These are phyloP conservation scores for Conchocele bisecta DNA, from an alignment of 2,888 invertebrate species.

Conservation along the genomic window DNA sequence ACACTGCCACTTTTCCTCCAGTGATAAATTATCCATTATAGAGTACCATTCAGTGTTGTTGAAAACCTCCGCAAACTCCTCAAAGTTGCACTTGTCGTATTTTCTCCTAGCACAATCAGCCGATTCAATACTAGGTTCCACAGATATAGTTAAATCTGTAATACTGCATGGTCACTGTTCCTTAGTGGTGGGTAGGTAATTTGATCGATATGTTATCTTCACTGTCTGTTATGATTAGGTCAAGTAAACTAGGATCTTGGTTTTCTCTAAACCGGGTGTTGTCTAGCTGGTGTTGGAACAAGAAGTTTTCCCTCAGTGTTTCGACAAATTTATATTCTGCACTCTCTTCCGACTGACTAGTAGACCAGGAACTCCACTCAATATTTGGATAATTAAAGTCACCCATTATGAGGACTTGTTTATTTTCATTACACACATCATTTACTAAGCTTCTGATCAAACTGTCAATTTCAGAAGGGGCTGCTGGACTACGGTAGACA, in stretches of 20 bases:
- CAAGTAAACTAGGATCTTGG: background rate
- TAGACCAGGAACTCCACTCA: conserved; percentile 7
- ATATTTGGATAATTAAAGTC: conserved; percentile 22
- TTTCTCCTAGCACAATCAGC: no score
- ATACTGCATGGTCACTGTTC: no score
- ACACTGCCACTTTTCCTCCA: conserved; percentile 1
- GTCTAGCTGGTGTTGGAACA: background rate
- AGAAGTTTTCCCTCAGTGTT: conserved; percentile 7
- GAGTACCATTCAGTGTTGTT: background rate
- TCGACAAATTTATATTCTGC: conserved; percentile 8
- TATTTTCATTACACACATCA: background rate
- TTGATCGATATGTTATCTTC: no score
- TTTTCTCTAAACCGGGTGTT: background rate
- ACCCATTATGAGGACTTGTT: background rate
- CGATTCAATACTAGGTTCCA: no score
- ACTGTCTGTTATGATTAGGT: background rate
- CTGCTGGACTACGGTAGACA: background rate
- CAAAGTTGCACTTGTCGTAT: background rate
- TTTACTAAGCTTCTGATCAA: background rate
- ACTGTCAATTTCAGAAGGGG: background rate
- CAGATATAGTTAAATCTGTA: no score
- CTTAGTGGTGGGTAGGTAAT: no score
- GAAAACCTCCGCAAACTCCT: background rate
- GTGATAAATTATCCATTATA: background rate
- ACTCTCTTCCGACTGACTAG: background rate